phyloP scores from a whole-genome alignment of 2,797 vertebrate species.

The Paramormyrops hopkinsi region DNA sequence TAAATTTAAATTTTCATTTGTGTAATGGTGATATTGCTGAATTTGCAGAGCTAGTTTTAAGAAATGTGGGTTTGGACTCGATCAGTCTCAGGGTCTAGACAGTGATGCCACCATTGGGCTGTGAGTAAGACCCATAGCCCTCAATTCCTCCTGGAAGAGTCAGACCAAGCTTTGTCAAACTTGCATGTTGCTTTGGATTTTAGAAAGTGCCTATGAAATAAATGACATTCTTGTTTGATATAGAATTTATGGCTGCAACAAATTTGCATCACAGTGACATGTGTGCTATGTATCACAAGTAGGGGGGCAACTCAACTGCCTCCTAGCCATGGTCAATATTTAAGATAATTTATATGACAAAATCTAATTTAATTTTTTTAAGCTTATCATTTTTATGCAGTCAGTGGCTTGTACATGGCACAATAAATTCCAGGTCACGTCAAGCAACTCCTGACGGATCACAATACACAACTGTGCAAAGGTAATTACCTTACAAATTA shows the following conservation, averaged over 20 bases:
- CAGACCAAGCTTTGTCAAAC: not conserved
- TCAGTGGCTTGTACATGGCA: not conserved
- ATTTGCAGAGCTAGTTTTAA: not conserved
- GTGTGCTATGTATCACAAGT: not conserved
- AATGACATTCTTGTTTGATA: not conserved
- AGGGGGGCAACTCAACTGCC: not conserved
- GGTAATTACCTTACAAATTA: slow-evolving; percentile 8
- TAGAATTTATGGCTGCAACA: not conserved
- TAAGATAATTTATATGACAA: slow-evolving; percentile 15
- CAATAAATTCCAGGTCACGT: slow-evolving; percentile 13
- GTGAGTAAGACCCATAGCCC: not conserved
- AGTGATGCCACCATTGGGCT: not conserved
- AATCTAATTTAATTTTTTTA: not conserved
- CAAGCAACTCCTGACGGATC: slow-evolving; percentile 12
- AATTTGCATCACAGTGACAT: not conserved
- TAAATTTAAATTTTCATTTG: not conserved
- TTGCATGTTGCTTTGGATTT: not conserved
- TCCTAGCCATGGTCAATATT: slow-evolving; percentile 8
- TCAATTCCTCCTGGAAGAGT: not conserved
- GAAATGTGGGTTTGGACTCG: not conserved
- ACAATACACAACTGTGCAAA: not conserved
- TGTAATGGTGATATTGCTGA: not conserved
- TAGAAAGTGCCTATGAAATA: not conserved
- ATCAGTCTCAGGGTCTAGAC: not conserved
- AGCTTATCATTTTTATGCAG: slow-evolving; percentile 19